Conservation (phyloP, 2,888 invertebrate species). For the Drosophila antonietae region DNA sequence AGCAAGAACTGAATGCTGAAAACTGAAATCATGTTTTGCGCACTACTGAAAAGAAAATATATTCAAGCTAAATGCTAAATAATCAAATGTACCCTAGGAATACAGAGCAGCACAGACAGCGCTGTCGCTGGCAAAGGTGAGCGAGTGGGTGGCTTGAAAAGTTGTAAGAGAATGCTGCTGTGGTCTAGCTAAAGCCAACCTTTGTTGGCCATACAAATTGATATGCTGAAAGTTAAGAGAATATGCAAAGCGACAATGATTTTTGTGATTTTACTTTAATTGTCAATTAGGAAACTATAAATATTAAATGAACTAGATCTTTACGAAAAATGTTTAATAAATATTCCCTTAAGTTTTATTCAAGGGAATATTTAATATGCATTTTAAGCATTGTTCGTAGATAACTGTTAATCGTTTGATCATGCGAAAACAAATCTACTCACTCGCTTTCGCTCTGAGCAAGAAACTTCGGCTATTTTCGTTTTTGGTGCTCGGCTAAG, state of each 20-base stretch:
- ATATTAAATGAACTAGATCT: too few relatives aligned
- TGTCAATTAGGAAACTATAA: background rate
- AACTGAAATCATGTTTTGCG: conserved; percentile 72
- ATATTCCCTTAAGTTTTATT: too few relatives aligned
- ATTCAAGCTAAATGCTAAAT: conserved; percentile 74
- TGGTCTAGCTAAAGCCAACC: background rate
- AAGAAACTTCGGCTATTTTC: too few relatives aligned
- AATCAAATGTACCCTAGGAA: conserved; percentile 70
- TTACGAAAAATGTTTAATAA: too few relatives aligned
- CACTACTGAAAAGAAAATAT: conserved; percentile 72
- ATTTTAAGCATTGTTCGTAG: too few relatives aligned
- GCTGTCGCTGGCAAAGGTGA: conserved; percentile 16
- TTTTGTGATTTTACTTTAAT: background rate
- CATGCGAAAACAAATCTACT: too few relatives aligned
- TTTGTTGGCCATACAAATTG: too few relatives aligned
- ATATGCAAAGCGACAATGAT: background rate
- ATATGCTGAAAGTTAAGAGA: background rate
- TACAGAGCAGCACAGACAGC: conserved; percentile 15
- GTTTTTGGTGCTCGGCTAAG: too few relatives aligned
- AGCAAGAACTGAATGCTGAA: conserved; percentile 46
- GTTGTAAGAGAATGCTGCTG: background rate
- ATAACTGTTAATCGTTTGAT: too few relatives aligned
- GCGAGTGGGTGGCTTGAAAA: conserved; percentile 29
- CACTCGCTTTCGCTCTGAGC: too few relatives aligned
- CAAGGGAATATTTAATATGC: too few relatives aligned